Base-by-base conservation (phyloP, 1,140 invertebrate species). In the Lethocerus indicus region DNA sequence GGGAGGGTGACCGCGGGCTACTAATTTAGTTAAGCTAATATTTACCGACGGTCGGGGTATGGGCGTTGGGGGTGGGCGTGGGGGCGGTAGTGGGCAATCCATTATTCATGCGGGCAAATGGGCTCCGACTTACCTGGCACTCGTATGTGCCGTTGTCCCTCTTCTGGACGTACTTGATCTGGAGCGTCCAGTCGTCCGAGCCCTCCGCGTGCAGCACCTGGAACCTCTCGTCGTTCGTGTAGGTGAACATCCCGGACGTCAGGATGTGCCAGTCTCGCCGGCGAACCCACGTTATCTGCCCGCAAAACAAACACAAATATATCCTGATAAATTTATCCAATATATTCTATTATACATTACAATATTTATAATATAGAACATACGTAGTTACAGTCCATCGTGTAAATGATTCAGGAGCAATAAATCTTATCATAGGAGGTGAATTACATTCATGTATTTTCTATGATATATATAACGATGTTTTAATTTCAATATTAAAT, bases 101-200 rank as follows among this genome's bases (percentile, higher is more conserved):
- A n/a, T n/a, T n/a, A n/a, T n/a, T n/a, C n/a, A n/a, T n/a, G n/a
- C n/a, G n/a, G n/a, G n/a, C n/a, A n/a, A n/a, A n/a, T n/a, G n/a
- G n/a, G n/a, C n/a, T n/a, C n/a, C n/a, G n/a, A 36, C 70, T 78
- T 72, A 93, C 87, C 79, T 94, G 89, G 67, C 90, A 95, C 63
- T 93, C 89, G 67, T 94, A 95, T 42, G 85, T 86, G 55, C 91
- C 91, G 59, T 87, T 86, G 70, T 94, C 89, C 59, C 82, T 73
- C 57, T 82, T 82, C 64, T 87, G 81, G 50, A 92, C 87, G 66
- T 86, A 92, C 69, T 89, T 89, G 61, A 95, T 92, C 67, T 91
- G 83, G 57, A 95, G 71, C 47, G 84, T 88, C 89, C 89, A 95
- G 64, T 86, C 81, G 55, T 84, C 78, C n/a, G 76, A 75, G 48